Evolutionary conservation across 1,140 invertebrate species (phyloP).

Genomic region (Diabrotica undecimpunctata): DNA sequence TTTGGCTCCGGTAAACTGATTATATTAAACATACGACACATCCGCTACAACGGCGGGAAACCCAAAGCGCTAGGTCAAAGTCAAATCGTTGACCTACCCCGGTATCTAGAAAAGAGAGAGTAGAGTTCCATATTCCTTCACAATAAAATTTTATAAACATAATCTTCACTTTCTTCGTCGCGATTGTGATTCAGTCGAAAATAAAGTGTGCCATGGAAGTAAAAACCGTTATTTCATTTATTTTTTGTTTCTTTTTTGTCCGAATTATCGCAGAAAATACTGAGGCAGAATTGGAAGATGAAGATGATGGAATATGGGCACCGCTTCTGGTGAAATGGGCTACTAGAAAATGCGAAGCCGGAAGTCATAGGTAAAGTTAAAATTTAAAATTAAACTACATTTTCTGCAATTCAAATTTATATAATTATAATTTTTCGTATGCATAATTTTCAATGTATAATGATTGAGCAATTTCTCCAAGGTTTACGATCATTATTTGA

Average conservation of each 20-base stretch:
- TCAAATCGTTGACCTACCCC: background rate
- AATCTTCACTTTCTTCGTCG: background rate
- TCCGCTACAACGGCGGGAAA: background rate
- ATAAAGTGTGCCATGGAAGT: background rate
- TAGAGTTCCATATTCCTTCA: background rate
- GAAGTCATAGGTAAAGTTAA: no score
- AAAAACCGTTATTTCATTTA: background rate
- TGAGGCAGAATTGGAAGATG: background rate
- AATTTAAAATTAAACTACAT: no score
- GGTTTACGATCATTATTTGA: no score
- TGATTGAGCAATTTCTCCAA: no score
- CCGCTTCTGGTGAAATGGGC: background rate
- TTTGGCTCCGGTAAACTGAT: no score
- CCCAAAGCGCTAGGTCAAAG: background rate
- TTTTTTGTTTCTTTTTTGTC: background rate
- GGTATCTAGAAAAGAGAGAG: conserved; percentile 1
- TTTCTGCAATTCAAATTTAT: no score
- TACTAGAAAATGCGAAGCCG: background rate
- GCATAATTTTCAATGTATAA: no score
- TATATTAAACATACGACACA: no score
- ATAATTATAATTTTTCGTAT: no score
- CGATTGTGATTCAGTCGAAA: background rate
- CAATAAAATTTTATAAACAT: background rate
- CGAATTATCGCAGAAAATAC: background rate
- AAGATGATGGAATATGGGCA: background rate